phyloP scores from a whole-genome alignment of 2,797 vertebrate genomes.

The Decapterus maruadsi region DNA sequence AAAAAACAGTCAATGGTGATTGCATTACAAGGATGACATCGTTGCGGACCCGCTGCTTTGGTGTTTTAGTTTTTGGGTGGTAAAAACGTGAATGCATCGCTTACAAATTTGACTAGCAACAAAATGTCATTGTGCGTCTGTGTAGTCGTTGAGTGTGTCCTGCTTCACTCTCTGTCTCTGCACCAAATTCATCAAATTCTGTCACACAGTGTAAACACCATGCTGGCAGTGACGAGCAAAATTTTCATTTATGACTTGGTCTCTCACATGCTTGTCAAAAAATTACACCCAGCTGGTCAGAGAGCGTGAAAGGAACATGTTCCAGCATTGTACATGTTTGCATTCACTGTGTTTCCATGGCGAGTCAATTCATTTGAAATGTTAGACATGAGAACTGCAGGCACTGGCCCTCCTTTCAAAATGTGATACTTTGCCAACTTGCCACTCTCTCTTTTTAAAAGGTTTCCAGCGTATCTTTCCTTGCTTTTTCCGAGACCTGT shows the following conservation, averaged over 20 bases:
- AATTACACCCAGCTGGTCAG: slow-evolving; percentile 28
- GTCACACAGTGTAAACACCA: slow-evolving; percentile 15
- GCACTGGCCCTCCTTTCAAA: slow-evolving; percentile 45
- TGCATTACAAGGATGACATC: slow-evolving; percentile 71
- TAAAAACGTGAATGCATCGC: slow-evolving; percentile 47
- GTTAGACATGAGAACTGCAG: slow-evolving; percentile 52
- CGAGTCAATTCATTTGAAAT: slow-evolving; percentile 60
- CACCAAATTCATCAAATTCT: slow-evolving; percentile 11
- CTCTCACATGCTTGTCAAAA: slow-evolving; percentile 49
- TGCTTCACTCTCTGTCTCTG: slow-evolving; percentile 2
- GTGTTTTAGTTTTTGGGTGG: slow-evolving; percentile 54
- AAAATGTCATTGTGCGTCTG: slow-evolving; percentile 2
- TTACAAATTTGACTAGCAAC: slow-evolving; percentile 26
- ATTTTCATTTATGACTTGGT: slow-evolving; percentile 24
- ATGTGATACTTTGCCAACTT: slow-evolving; percentile 70
- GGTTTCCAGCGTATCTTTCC: slow-evolving; percentile 59
- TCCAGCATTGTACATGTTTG: slow-evolving; percentile 52
- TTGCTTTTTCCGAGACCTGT: slow-evolving; percentile 61
- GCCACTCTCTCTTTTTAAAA: slow-evolving; percentile 71
- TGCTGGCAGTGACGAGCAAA: neutral
- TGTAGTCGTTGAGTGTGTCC: neutral
- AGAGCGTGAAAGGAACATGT: slow-evolving; percentile 33
- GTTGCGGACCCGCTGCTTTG: slow-evolving; percentile 45
- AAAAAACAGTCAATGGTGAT: slow-evolving; percentile 58
- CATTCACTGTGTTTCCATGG: slow-evolving; percentile 59